Percentiles rank a stretch among this genome's conserved stretches.
Conservation (phyloP, 2,113 vertebrate genomes). For the Cyanoramphus novaezelandiae region DNA sequence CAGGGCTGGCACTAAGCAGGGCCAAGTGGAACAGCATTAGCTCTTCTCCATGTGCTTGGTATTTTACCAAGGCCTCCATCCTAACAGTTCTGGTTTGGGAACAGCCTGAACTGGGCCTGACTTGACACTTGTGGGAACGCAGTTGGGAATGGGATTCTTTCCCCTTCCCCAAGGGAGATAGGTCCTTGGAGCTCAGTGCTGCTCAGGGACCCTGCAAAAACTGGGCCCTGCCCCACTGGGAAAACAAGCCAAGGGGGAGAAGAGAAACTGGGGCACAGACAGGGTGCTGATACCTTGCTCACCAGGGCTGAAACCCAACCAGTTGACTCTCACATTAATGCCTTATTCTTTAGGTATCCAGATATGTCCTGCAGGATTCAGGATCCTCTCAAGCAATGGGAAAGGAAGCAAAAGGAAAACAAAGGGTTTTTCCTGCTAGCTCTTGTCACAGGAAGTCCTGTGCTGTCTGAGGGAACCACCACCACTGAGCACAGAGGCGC, state of each 20-base stretch:
- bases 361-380: neutral
- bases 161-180: neutral
- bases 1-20: neutral
- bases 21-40: neutral
- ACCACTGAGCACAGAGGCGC: neutral
- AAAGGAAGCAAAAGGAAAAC: conserved; percentile 27
- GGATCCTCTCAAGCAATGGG: neutral
- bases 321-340: neutral
- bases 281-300: neutral
- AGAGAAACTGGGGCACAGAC: neutral
- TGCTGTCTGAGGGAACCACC: neutral
- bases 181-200: neutral
- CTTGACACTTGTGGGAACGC: neutral
- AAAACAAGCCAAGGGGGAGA: neutral
- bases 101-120: neutral
- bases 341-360: neutral
- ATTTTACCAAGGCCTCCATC: neutral
- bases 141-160: neutral
- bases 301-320: neutral
- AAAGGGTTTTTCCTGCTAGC: conserved; percentile 32
- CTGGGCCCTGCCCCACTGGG: neutral
- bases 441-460: conserved; percentile 24
- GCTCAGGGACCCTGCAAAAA: neutral
- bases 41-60: fast-evolving
- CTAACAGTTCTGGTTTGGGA: neutral